These are phyloP conservation scores for Phengaris alcon DNA, from an alignment of 2,888 invertebrate genomes.

Conservation along the genomic window DNA sequence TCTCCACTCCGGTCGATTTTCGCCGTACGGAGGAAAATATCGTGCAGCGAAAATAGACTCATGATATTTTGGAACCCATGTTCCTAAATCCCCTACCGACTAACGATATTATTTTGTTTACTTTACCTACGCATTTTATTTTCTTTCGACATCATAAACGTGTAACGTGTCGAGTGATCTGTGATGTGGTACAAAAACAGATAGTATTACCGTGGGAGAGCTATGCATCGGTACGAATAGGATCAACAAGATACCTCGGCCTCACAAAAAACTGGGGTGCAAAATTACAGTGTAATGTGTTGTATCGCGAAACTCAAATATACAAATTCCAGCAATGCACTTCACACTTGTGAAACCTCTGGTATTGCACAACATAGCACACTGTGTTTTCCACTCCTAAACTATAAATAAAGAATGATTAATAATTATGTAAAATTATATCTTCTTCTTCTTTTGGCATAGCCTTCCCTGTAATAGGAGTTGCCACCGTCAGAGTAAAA, in stretches of 20 bases:
- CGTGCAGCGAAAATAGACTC: too few species aligned
- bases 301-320: neutral
- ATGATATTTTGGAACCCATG: too few species aligned
- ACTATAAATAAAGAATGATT: neutral
- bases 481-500: too few species aligned
- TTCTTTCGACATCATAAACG: neutral
- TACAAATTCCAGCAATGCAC: neutral
- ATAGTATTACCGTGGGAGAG: constrained; percentile 5
- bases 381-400: neutral
- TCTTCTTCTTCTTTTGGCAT: too few species aligned
- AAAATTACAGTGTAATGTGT: neutral
- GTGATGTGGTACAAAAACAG: neutral
- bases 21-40: too few species aligned
- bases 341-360: neutral
- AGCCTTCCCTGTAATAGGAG: too few species aligned
- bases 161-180: neutral
- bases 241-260: neutral
- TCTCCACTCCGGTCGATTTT: too few species aligned
- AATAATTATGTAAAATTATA: too few species aligned
- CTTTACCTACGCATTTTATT: neutral
- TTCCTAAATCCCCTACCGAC: neutral
- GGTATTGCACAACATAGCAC: neutral
- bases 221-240: neutral
- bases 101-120: neutral
- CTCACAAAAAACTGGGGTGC: neutral